Conservation (phyloP, 1,140 invertebrate species). For the Drosophila fuyamai region DNA sequence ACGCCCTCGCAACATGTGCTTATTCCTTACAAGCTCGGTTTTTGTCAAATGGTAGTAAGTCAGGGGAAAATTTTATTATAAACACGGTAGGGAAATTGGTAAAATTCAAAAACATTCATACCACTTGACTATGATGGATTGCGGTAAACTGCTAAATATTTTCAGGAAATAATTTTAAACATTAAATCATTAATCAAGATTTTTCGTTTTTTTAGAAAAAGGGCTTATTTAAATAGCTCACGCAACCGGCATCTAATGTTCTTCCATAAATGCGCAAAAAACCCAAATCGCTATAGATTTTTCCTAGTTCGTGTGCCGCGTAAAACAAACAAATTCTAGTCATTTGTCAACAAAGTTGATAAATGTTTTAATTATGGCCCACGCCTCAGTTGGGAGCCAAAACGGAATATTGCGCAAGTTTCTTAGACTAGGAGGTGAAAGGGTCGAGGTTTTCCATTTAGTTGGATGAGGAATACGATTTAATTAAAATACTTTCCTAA, state of each 20-base stretch:
- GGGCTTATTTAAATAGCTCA: slow-evolving; percentile 26
- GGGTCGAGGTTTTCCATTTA: neutral
- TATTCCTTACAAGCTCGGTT: slow-evolving; percentile 2
- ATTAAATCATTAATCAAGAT: slow-evolving; percentile 18
- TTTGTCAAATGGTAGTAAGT: slow-evolving; percentile 10
- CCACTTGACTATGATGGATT: slow-evolving; percentile 29
- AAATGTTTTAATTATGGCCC: slow-evolving; percentile 60
- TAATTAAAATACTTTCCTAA: slow-evolving; percentile 24
- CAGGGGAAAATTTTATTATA: neutral
- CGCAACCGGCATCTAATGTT: slow-evolving; percentile 36
- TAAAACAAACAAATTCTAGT: slow-evolving; percentile 38
- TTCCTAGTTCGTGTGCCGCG: neutral
- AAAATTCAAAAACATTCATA: slow-evolving; percentile 1
- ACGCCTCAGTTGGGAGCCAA: slow-evolving; percentile 12
- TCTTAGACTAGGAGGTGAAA: slow-evolving; percentile 33
- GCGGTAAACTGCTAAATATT: neutral
- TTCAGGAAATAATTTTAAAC: neutral
- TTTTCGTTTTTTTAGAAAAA: neutral
- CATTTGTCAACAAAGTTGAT: slow-evolving; percentile 57
- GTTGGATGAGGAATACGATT: slow-evolving; percentile 2
- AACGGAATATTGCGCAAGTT: slow-evolving; percentile 25
- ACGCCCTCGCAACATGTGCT: slow-evolving; percentile 23
- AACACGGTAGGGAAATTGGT: slow-evolving; percentile 1
- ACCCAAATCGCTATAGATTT: slow-evolving; percentile 28
- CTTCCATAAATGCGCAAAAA: slow-evolving; percentile 24